A percentile compares a stretch with the other conserved stretches of the same genome.
Evolutionary conservation across 2,113 vertebrate species (phyloP).

Genomic region (Platichthys flesus): DNA sequence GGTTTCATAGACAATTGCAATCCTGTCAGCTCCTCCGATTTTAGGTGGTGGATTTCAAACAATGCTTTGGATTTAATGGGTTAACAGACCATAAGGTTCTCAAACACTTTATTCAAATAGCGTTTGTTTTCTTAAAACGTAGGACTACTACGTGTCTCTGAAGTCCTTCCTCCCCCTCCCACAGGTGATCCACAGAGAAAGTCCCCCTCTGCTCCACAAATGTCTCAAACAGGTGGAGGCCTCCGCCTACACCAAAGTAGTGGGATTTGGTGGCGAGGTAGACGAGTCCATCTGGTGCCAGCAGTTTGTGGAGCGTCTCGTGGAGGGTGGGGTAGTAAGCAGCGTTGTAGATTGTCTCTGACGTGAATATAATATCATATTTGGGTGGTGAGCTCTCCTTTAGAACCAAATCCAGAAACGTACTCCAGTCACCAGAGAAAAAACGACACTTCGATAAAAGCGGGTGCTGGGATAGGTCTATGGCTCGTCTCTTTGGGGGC

Average conservation of each 20-base stretch:
- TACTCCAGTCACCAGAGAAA: slow-evolving; percentile 94
- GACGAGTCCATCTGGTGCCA: slow-evolving; percentile 82
- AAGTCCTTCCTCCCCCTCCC: slow-evolving; percentile 87
- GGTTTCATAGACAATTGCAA: no score
- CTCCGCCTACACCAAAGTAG: slow-evolving; percentile 97
- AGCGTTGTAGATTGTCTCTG: slow-evolving; percentile 95
- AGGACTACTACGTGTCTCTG: slow-evolving; percentile 89
- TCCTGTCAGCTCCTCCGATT: no score
- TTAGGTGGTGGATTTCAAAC: no score
- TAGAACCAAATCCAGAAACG: slow-evolving; percentile 84
- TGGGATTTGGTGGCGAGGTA: slow-evolving; percentile 93
- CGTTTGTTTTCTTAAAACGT: slow-evolving; percentile 80
- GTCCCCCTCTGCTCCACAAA: slow-evolving; percentile 85
- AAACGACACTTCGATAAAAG: slow-evolving; percentile 81
- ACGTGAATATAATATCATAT: slow-evolving; percentile 92
- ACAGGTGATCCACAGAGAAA: slow-evolving; percentile 82
- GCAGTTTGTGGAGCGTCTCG: slow-evolving; percentile 81
- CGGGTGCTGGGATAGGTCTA: slow-evolving; percentile 47
- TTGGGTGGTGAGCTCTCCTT: slow-evolving; percentile 73
- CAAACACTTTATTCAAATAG: slow-evolving; percentile 1
- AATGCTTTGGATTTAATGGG: no score
- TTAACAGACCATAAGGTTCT: neutral
- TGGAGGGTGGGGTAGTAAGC: slow-evolving; percentile 88
- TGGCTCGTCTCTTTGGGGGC: slow-evolving; percentile 64
- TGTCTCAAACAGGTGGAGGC: slow-evolving; percentile 87